Conservation (phyloP, 2,797 vertebrate genomes). For the Thaleichthys pacificus region DNA sequence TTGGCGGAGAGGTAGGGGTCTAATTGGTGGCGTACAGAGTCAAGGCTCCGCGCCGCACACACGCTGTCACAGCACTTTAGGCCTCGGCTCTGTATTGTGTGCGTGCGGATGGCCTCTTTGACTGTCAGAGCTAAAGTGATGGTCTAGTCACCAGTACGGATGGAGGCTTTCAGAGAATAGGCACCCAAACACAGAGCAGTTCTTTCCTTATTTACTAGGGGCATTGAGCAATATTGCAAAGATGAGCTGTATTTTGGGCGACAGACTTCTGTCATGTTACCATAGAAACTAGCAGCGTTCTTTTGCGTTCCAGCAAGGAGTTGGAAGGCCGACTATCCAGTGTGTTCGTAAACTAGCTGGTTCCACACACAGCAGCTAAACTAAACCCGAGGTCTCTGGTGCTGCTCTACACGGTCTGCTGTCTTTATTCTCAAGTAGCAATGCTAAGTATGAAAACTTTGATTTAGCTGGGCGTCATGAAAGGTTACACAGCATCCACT, state of each 20-base stretch:
- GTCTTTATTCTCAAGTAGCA: too few relatives aligned
- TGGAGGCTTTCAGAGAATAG: constrained; percentile 39
- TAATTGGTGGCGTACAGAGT: constrained; percentile 10
- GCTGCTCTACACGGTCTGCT: too few relatives aligned
- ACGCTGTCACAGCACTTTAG: constrained; percentile 22
- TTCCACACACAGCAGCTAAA: too few relatives aligned
- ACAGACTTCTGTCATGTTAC: too few relatives aligned
- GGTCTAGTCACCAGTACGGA: constrained; percentile 27
- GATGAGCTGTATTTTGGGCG: neutral
- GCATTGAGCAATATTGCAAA: neutral
- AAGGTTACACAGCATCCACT: neutral
- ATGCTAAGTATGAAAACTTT: neutral
- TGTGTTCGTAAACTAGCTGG: too few relatives aligned
- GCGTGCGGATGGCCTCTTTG: neutral
- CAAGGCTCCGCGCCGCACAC: constrained; percentile 15
- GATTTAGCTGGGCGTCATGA: neutral
- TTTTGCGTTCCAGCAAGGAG: neutral
- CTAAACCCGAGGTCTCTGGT: too few relatives aligned
- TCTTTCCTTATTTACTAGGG: constrained; percentile 23
- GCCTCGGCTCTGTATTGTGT: constrained; percentile 27
- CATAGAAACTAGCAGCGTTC: neutral
- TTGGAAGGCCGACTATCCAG: neutral
- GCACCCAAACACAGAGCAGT: neutral
- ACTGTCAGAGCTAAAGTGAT: constrained; percentile 20
- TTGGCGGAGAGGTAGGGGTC: neutral